phyloP scores from a whole-genome alignment of 2,113 vertebrate species.

The Formicarius rufipectus region DNA sequence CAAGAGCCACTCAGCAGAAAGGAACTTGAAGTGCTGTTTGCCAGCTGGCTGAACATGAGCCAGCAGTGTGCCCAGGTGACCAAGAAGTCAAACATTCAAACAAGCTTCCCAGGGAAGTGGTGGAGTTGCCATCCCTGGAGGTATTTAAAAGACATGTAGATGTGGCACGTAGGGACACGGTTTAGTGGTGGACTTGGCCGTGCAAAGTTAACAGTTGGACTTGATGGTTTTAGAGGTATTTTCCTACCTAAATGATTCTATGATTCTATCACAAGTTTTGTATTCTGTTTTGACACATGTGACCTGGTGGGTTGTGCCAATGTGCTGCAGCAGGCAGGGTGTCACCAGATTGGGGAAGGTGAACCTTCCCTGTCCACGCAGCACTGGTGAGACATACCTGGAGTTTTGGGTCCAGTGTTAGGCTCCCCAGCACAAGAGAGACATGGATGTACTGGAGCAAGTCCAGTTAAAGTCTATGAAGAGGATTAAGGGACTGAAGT shows the following conservation, averaged over 20 bases:
- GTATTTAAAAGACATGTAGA: neutral
- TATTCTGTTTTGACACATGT: neutral
- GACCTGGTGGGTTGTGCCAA: neutral
- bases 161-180: neutral
- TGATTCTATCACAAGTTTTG: neutral
- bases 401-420: neutral
- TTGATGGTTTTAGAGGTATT: neutral
- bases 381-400: rapidly evolving
- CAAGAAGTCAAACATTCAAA: neutral
- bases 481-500: neutral
- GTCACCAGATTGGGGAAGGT: neutral
- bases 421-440: neutral
- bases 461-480: neutral
- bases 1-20: neutral
- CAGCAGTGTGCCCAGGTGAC: neutral
- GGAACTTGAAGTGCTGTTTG: neutral
- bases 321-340: neutral
- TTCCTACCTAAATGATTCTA: neutral
- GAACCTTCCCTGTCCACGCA: neutral
- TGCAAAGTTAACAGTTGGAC: neutral
- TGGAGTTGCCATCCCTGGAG: neutral
- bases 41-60: neutral
- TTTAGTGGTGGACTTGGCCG: neutral
- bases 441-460: neutral
- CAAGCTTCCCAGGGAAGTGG: neutral